A percentile compares a stretch with the other conserved stretches of the same genome.
phyloP scores from a whole-genome alignment of 2,888 invertebrate species.

The Drosophila neutralis region DNA sequence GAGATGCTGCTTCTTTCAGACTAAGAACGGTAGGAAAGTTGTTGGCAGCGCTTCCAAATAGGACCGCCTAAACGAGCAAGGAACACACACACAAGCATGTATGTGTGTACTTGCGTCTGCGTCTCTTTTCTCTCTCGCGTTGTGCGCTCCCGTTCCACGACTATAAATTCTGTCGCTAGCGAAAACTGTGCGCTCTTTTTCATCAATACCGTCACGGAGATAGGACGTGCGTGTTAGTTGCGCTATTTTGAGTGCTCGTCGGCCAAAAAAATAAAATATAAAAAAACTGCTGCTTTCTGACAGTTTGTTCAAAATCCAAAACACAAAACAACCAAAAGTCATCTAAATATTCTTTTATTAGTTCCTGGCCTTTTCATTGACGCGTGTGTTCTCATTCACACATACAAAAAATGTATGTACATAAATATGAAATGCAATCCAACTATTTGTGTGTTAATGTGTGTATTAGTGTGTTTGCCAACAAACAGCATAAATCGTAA shows the following conservation, averaged over 20 bases:
- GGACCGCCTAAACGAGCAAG: constrained; percentile 29
- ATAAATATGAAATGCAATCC: constrained; percentile 11
- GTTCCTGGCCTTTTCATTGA: constrained; percentile 10
- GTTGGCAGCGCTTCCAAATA: constrained; percentile 24
- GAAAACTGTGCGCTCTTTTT: constrained; percentile 77
- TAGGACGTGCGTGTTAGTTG: constrained; percentile 72
- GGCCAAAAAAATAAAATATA: constrained; percentile 38
- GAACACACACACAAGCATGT: not conserved
- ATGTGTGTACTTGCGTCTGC: not conserved
- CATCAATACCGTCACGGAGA: constrained; percentile 70
- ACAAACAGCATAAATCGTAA: constrained; percentile 40
- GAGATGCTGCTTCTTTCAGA: constrained; percentile 32
- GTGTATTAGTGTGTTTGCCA: constrained; percentile 18
- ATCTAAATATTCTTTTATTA: constrained; percentile 19
- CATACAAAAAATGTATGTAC: constrained; percentile 24
- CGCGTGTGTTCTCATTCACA: constrained; percentile 25
- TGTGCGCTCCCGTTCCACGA: constrained; percentile 18
- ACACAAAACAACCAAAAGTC: constrained; percentile 3
- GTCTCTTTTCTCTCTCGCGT: constrained; percentile 14
- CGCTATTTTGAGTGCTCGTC: constrained; percentile 55
- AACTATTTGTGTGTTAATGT: constrained; percentile 19
- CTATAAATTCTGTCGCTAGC: constrained; percentile 69
- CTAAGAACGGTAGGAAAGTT: constrained; percentile 32
- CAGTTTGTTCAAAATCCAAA: constrained; percentile 15
- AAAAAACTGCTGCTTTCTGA: not conserved